A percentile compares a stretch with the other conserved stretches of the same genome.
Conservation (phyloP, 2,797 vertebrate genomes). For the Anguilla obscura region DNA sequence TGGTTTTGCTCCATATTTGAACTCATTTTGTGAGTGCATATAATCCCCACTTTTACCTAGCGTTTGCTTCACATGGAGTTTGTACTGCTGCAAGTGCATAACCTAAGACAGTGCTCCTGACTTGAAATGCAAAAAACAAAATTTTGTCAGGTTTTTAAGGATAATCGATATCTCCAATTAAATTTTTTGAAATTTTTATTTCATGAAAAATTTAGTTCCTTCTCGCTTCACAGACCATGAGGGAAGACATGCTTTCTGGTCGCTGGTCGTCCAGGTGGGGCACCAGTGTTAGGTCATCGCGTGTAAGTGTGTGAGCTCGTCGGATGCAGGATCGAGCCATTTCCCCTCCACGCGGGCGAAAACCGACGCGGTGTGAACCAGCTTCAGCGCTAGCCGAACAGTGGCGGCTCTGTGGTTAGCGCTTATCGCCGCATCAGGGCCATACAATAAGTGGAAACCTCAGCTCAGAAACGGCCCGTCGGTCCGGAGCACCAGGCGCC, state of each 20-base stretch:
- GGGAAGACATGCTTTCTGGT: background rate
- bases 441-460: slow-evolving; percentile 1
- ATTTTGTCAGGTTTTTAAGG: background rate
- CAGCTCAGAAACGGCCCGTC: background rate
- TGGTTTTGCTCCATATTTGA: background rate
- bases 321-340: background rate
- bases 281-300: background rate
- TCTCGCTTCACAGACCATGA: background rate
- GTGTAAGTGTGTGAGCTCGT: background rate
- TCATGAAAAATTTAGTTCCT: background rate
- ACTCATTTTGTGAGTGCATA: background rate
- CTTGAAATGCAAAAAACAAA: background rate
- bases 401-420: background rate
- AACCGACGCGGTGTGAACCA: background rate
- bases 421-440: background rate
- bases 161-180: background rate
- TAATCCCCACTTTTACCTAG: background rate
- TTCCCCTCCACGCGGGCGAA: background rate
- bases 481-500: background rate
- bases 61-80: background rate
- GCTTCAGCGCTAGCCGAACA: background rate
- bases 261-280: background rate
- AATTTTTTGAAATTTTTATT: background rate
- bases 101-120: no score
- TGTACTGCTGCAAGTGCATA: background rate